phyloP scores from a whole-genome alignment of 1,140 invertebrate species.

The Eubasilissa regina region DNA sequence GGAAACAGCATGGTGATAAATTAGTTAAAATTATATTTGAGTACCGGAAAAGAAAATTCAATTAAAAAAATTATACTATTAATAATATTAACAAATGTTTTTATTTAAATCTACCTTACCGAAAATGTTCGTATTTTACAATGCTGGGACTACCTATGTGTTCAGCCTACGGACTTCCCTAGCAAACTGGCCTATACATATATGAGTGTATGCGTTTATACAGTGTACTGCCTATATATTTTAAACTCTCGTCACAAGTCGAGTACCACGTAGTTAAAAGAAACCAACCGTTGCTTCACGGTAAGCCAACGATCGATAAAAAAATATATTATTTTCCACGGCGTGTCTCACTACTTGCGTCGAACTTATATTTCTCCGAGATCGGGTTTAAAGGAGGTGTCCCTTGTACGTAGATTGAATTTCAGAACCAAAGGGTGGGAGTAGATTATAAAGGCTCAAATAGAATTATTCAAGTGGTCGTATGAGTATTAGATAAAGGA shows the following conservation, averaged over 20 bases:
- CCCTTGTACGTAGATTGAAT: conserved; percentile 48
- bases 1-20: too few species aligned
- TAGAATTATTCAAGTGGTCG: conserved; percentile 17
- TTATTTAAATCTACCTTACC: not conserved
- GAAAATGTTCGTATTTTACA: not conserved
- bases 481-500: conserved; percentile 11
- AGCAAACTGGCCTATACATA: not conserved
- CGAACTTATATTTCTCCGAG: not conserved
- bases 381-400: conserved; percentile 28
- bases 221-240: not conserved
- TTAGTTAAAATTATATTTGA: too few species aligned
- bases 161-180: not conserved
- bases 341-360: too few species aligned
- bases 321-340: too few species aligned
- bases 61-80: too few species aligned
- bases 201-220: conserved; percentile 3
- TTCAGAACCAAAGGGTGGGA: conserved; percentile 34
- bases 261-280: not conserved
- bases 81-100: too few species aligned
- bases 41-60: too few species aligned
- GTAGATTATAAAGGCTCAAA: conserved; percentile 31
- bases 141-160: too few species aligned
- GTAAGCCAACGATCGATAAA: too few species aligned
- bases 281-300: too few species aligned
- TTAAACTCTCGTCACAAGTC: not conserved